Base-by-base conservation (phyloP, 1,140 invertebrate genomes). In the Leptoteleia sp. region DNA sequence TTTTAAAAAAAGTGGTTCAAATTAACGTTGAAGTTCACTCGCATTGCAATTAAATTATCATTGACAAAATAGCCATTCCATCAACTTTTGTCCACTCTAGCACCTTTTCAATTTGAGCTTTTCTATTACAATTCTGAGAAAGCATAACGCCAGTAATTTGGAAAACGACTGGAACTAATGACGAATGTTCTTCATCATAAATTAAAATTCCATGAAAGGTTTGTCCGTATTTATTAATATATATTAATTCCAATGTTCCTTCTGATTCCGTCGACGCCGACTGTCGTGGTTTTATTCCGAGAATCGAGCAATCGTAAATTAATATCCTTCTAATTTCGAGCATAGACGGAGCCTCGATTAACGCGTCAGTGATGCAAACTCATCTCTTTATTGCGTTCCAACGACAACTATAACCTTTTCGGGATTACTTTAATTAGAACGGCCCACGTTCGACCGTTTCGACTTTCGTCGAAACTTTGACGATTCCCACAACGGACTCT, bases 271-370 rank as follows among this genome's bases (percentile, higher is more conserved):
- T n/a, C n/a, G n/a, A n/a, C n/a, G 31, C 22, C 22, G 6, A 25
- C 22, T 12, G 9, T 11, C 31, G 31, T 16, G 4, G 45, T 54
- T 47, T 16, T 0, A 27, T 62, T 72, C 55, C 27, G 9, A 16
- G 55, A 61, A 48, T 4, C n/a, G 52, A 50, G 16, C 52, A 59
- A 64, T 64, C 25, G 35, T 48, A 55, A 73, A 73, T 64, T 35
- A 55, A 73, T 73, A 54, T 37, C 50, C 50, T 48, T 33, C 54
- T 64, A 73, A 73, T 57, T 73, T 57, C 6, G 13, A 73, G 16
- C 31, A 12, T 9, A 38, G 40, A 40, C 9, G 17, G 33, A 12
- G 35, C 11, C 9, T 13, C 7, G 7, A 0, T 31, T 47, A 27
- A 25, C 31, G 27, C 37, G n/a, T 45, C 27, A 31, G 15, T 55